Conservation (phyloP, 2,888 invertebrate genomes). For the Boloria euphrosyne region DNA sequence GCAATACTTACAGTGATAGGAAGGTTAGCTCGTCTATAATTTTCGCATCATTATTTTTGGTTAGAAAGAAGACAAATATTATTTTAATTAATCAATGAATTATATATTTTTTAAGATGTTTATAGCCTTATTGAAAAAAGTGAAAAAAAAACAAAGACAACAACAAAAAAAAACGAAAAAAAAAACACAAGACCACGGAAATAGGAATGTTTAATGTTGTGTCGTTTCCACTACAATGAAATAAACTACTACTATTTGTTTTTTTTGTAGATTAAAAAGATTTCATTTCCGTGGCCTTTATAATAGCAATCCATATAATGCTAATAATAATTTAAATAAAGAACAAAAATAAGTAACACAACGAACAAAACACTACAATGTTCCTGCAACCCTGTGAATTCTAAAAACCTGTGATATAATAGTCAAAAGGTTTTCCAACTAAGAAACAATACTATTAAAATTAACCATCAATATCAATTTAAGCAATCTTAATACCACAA, state of each 20-base stretch:
- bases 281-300: background rate
- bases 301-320: conserved; percentile 11
- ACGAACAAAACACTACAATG: conserved; percentile 48
- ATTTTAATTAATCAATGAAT: background rate
- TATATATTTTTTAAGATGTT: background rate
- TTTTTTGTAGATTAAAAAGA: background rate
- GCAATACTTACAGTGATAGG: conserved; percentile 13
- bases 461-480: background rate
- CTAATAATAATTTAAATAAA: conserved; percentile 11
- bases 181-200: background rate
- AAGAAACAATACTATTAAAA: conserved; percentile 46
- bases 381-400: conserved; percentile 74
- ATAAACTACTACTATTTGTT: background rate
- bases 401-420: conserved; percentile 69
- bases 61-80: background rate
- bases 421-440: conserved; percentile 55
- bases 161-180: background rate
- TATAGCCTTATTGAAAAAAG: conserved; percentile 9
- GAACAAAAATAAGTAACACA: conserved; percentile 39
- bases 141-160: background rate
- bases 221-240: background rate
- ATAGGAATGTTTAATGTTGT: background rate
- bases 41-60: background rate
- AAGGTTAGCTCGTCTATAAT: background rate
- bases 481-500: background rate